A percentile compares a stretch with the other conserved stretches of the same genome.
phyloP scores from a whole-genome alignment of 2,797 vertebrate genomes.

The Phalloptychus januarius region DNA sequence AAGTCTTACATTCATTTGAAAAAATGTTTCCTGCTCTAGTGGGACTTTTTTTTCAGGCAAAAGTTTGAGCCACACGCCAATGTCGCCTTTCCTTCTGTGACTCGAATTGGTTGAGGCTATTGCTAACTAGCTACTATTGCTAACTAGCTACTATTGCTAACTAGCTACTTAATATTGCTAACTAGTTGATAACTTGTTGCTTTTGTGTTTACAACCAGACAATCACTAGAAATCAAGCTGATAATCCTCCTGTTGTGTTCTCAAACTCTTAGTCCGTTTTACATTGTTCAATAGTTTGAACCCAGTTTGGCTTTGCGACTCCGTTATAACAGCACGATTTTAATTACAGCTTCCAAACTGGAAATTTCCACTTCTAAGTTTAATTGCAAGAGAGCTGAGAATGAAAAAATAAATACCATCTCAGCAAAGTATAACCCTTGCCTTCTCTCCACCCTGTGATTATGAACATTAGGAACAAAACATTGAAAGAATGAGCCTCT shows the following conservation, averaged over 20 bases:
- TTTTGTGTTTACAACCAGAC: neutral
- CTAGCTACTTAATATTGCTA: too few relatives aligned
- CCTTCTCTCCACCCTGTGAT: neutral
- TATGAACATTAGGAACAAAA: neutral
- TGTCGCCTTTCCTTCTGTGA: too few relatives aligned
- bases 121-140: too few relatives aligned
- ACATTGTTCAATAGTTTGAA: neutral
- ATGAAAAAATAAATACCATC: neutral
- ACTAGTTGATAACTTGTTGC: too few relatives aligned
- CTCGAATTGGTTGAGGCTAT: too few relatives aligned
- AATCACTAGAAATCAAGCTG: neutral
- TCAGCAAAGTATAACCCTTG: neutral
- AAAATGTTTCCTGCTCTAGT: too few relatives aligned
- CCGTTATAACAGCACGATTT: neutral
- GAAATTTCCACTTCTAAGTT: conserved; percentile 16
- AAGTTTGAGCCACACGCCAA: too few relatives aligned
- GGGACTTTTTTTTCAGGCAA: too few relatives aligned
- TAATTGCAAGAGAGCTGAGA: neutral
- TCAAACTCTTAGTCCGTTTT: neutral
- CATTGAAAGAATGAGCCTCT: neutral
- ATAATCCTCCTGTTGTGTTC: neutral
- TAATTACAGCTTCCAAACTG: conserved; percentile 24
- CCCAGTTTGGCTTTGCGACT: neutral
- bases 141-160: too few relatives aligned
- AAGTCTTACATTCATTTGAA: neutral